Evolutionary conservation across 2,888 invertebrate species (phyloP), one percentile per base, ranked within the genome.

Genomic region (Agrypnus murinus): DNA sequence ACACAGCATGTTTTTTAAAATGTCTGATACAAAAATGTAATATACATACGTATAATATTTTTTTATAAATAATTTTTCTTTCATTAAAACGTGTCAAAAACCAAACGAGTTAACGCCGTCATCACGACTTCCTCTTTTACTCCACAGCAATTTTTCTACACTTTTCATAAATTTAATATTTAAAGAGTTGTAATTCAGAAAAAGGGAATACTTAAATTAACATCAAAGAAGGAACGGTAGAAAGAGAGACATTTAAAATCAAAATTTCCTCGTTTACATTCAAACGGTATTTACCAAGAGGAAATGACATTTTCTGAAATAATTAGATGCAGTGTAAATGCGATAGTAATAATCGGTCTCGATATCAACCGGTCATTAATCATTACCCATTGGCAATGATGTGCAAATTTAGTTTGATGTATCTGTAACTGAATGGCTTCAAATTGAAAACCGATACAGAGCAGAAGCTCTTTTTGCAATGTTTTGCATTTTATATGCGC

Each of bases 1-100:
- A 55, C 63, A 63, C 62, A 17, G 63, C 57, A 60, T 60, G 53
- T 67, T 67, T 67, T 67, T 67, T n/a, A n/a, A 67, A 64, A 62
- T 32, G 67, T 60, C 55, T 34, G 60, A 53, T 67, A 67, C 60
- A 53, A 40, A 46, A 46, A 19, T 36, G 57, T 43, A 15, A 25
- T 36, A 36, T 36, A 36, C 31, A 14, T 38, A 36, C 31, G 19
- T 38, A 48, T 66, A n/a, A 53, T 9, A 15, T 32, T 64, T 64
- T 40, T 50, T 64, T 64, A 31, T 38, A 14, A 36, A 45, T 34
- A 48, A 36, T 50, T 50, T 36, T 57, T 17, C n/a, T 55, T 64
- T 65, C 45, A 65, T 55, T 57, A 65, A 10, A 15, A 57, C 19
- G 43, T 58, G 46, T 66, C 48, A 38, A 32, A 36, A 45, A 32